Evolutionary conservation across 30 jellyfish, hydroid and myxozoan species (phyloP).

Genomic region (Haliclystus octoradiatus): DNA sequence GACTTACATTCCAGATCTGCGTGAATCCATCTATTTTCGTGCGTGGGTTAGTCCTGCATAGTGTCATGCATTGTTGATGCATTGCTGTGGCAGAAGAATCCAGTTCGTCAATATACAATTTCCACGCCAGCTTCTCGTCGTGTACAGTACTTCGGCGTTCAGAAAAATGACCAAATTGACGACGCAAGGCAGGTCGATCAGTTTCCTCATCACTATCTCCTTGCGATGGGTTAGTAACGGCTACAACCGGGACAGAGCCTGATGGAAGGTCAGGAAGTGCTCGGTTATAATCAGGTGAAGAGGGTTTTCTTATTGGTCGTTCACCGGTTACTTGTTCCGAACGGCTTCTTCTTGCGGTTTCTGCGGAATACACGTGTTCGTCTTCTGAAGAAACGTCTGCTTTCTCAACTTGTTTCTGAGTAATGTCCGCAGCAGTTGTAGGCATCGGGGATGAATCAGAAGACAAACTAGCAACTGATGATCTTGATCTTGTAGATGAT

Average conservation of each 20-base stretch:
- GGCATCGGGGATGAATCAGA: not conserved
- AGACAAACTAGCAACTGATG: not conserved
- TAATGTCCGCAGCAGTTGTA: not conserved
- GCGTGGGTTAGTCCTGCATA: slow-evolving; percentile 58
- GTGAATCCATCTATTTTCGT: slow-evolving; percentile 70
- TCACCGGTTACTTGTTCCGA: not conserved
- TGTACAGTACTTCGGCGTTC: slow-evolving; percentile 42
- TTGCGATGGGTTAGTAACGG: not conserved
- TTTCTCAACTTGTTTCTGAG: not conserved
- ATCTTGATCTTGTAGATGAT: not conserved
- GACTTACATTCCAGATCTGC: slow-evolving; percentile 90
- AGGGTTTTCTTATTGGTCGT: not conserved
- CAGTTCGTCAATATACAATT: slow-evolving; percentile 60
- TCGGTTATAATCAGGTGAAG: not conserved
- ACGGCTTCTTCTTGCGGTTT: not conserved
- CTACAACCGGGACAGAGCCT: not conserved
- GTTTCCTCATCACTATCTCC: not conserved
- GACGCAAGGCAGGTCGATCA: slow-evolving; percentile 32
- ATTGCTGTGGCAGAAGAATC: slow-evolving; percentile 54
- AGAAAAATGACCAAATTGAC: slow-evolving; percentile 81
- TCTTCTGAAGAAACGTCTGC: not conserved
- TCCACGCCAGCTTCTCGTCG: slow-evolving; percentile 32
- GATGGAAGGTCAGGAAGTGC: not conserved
- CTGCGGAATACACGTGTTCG: not conserved
- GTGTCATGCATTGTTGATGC: slow-evolving; percentile 69